phyloP scores from a whole-genome alignment of 2,888 invertebrate genomes.

The Yponomeuta evonymella region DNA sequence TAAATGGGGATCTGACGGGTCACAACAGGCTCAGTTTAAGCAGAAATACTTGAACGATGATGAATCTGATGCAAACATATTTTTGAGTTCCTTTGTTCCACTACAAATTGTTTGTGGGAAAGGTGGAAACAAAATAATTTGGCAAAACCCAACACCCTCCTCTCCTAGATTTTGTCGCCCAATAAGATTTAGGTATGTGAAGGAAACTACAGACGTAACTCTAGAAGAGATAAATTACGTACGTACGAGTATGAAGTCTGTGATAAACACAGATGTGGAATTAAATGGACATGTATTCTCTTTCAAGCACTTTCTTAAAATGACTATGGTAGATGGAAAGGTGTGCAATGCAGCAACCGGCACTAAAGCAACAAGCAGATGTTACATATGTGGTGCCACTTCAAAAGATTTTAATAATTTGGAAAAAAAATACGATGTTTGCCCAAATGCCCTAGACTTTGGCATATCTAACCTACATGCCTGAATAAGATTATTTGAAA shows the following conservation, averaged over 20 bases:
- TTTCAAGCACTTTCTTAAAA: not conserved
- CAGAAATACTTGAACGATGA: not conserved
- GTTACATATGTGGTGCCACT: constrained; percentile 38
- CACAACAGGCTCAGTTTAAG: too few species aligned
- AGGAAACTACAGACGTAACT: too few species aligned
- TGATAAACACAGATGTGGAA: too few species aligned
- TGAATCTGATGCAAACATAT: constrained; percentile 7
- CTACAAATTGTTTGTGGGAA: constrained; percentile 16
- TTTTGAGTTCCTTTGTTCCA: constrained; percentile 9
- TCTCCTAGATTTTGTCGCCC: too few species aligned
- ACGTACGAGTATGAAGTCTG: too few species aligned
- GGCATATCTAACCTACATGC: constrained; percentile 35
- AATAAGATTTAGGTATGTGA: too few species aligned
- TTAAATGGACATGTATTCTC: too few species aligned
- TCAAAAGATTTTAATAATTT: constrained; percentile 36
- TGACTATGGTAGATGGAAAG: constrained; percentile 36
- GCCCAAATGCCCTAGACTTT: constrained; percentile 26
- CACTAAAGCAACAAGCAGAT: constrained; percentile 33
- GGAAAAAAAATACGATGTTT: constrained; percentile 4
- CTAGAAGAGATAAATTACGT: too few species aligned
- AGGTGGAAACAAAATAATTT: not conserved
- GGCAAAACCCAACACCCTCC: too few species aligned
- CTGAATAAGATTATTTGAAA: constrained; percentile 26
- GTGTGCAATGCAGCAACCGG: constrained; percentile 38
- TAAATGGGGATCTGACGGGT: too few species aligned